Evolutionary conservation across 2,113 vertebrate genomes (phyloP).

Genomic region (Hyla sarda): DNA sequence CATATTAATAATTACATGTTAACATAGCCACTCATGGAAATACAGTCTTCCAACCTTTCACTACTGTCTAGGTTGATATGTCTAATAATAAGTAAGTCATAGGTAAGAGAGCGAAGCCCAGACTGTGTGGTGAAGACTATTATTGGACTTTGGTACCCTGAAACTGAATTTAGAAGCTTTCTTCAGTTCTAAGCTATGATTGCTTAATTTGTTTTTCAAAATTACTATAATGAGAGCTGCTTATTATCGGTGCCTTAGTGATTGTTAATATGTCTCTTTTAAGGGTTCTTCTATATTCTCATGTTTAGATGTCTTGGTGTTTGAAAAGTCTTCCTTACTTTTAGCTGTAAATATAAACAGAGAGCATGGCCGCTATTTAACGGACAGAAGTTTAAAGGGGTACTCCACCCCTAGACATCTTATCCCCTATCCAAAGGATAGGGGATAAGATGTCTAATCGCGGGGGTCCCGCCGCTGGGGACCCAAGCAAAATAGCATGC

Average conservation of each 20-base stretch:
- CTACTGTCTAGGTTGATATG: background rate
- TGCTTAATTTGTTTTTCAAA: background rate
- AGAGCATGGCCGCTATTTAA: background rate
- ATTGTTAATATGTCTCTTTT: background rate
- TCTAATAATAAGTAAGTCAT: background rate
- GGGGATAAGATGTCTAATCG: too few species aligned
- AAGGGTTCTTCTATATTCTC: background rate
- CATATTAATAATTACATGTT: background rate
- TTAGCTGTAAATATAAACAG: background rate
- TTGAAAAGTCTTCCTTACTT: background rate
- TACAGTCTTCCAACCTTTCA: background rate
- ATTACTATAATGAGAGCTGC: background rate
- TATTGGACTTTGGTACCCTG: background rate
- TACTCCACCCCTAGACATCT: too few species aligned
- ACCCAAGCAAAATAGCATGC: too few species aligned
- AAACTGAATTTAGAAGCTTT: background rate
- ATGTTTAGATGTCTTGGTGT: background rate
- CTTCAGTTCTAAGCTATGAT: constrained; percentile 1
- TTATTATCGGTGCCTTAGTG: background rate
- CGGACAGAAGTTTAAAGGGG: too few species aligned
- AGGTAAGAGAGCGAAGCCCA: too few species aligned
- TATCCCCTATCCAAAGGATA: too few species aligned
- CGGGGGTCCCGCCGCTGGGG: too few species aligned
- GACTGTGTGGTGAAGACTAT: background rate
- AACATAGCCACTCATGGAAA: background rate